Percentiles rank a stretch among this genome's conserved stretches.
These are phyloP conservation scores for Phrynocephalus forsythii DNA, from an alignment of 2,797 vertebrate genomes.

Conservation along the genomic window DNA sequence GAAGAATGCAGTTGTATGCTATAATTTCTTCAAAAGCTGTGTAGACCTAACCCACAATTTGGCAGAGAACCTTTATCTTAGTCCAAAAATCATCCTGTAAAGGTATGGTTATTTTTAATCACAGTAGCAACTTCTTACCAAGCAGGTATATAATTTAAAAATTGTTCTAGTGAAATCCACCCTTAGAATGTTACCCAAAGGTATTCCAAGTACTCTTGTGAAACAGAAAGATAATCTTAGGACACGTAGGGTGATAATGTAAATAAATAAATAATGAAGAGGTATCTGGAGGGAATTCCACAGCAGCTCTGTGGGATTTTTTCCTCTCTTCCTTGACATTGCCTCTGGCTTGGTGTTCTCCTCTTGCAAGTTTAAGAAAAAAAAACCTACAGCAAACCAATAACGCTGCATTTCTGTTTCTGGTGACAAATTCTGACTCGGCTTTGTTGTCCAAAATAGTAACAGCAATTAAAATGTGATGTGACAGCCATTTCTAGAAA, in stretches of 20 bases:
- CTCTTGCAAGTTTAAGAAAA: constrained; percentile 53
- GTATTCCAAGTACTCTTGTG: constrained; percentile 46
- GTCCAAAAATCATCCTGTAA: constrained; percentile 29
- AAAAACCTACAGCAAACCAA: constrained; percentile 50
- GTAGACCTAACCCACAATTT: neutral
- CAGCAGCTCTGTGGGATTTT: constrained; percentile 38
- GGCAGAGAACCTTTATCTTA: constrained; percentile 12
- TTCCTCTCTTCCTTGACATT: constrained; percentile 23
- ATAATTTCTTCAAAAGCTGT: neutral
- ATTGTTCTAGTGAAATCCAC: constrained; percentile 59
- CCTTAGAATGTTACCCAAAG: constrained; percentile 57
- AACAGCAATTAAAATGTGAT: constrained; percentile 58
- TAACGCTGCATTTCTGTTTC: constrained; percentile 45
- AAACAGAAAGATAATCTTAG: constrained; percentile 61
- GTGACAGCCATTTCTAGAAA: constrained; percentile 49
- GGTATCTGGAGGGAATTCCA: constrained; percentile 45
- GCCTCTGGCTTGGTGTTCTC: constrained; percentile 43
- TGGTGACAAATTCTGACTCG: constrained; percentile 51
- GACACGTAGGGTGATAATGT: constrained; percentile 24
- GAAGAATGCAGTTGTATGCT: neutral
- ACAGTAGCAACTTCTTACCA: constrained; percentile 44
- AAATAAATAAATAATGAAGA: constrained; percentile 30
- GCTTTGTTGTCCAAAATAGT: constrained; percentile 58
- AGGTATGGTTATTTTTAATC: constrained; percentile 48
- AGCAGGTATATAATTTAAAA: constrained; percentile 54